Conservation (phyloP, 2,113 vertebrate genomes). For the Alectura lathami region DNA sequence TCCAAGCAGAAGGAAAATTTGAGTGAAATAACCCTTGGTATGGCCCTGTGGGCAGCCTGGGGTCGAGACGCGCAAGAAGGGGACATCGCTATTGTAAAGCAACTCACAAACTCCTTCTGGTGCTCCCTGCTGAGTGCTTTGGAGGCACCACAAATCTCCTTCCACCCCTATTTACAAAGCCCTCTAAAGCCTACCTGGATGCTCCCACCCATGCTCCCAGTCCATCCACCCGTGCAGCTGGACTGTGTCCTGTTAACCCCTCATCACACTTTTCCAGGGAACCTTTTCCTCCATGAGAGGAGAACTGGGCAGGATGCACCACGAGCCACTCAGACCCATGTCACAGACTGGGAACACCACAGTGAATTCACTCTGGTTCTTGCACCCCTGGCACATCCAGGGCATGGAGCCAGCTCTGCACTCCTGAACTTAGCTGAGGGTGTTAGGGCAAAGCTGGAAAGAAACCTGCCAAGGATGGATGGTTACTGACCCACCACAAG, state of each 20-base stretch:
- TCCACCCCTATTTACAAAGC: not conserved
- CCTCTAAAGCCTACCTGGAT: not conserved
- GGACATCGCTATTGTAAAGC: not conserved
- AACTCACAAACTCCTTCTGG: not conserved
- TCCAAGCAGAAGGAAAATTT: not conserved
- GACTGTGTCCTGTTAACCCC: not conserved
- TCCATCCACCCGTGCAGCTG: not conserved
- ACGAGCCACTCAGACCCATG: accelerated
- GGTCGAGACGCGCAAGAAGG: not conserved
- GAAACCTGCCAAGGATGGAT: not conserved
- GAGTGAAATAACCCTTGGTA: not conserved
- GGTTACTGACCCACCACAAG: not conserved
- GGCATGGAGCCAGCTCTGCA: accelerated
- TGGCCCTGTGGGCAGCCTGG: not conserved
- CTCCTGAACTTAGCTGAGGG: not conserved
- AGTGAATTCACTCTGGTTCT: not conserved
- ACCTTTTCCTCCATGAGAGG: not conserved
- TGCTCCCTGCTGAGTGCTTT: too few species aligned
- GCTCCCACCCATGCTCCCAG: not conserved
- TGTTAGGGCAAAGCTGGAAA: not conserved
- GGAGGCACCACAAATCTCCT: not conserved
- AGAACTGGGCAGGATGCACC: not conserved
- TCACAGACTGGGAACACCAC: not conserved
- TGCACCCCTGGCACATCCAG: not conserved
- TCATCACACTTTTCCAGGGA: not conserved